Evolutionary conservation across 2,888 invertebrate species (phyloP), one percentile per base, ranked within the genome.

Genomic region (Euzetes globulus): DNA sequence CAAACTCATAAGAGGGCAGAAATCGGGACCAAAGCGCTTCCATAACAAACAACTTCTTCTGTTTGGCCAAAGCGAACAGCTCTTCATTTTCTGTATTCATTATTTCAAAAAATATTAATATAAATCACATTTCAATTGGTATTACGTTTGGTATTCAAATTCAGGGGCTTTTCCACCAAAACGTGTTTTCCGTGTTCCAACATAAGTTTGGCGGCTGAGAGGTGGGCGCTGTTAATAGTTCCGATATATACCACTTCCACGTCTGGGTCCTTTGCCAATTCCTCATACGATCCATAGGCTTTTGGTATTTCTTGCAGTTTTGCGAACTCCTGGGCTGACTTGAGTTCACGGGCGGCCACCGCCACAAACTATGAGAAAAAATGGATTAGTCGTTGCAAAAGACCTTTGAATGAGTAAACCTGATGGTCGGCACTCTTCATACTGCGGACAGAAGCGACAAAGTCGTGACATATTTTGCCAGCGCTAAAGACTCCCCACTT

Each of bases 231-330:
- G 82, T 91, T 89, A 27, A 94, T 83, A 0, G 87, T 85, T 6
- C 92, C 94, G 79, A 96, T 86, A 81, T 95, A 95, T 0, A 90
- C 90, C 17, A 94, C 87, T 92, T 93, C 92, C 79, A 95, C 86
- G 80, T 91, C 86, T 41, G 86, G 81, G 84, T 90, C 89, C 80
- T 87, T 84, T 19, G 91, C 90, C 60, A 95, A 83, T 75, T 88
- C 87, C 76, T 88, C 87, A 83, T 93, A 95, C 72, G 88, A 88
- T 78, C 88, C 90, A 81, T 91, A 91, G 1, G 88, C 87, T 71
- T 86, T 88, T 76, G 86, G 84, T 79, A 93, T 90, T 73, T 86
- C 86, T 83, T 91, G 90, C 58, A 86, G 85, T 80, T 87, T 85
- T 29, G 93, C 91, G 83, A 95, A 92, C 79, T 87, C 85, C 80